A percentile compares a stretch with the other conserved stretches of the same genome.
Evolutionary conservation across 2,888 invertebrate genomes (phyloP).

Genomic region (Leucophenga maculata): DNA sequence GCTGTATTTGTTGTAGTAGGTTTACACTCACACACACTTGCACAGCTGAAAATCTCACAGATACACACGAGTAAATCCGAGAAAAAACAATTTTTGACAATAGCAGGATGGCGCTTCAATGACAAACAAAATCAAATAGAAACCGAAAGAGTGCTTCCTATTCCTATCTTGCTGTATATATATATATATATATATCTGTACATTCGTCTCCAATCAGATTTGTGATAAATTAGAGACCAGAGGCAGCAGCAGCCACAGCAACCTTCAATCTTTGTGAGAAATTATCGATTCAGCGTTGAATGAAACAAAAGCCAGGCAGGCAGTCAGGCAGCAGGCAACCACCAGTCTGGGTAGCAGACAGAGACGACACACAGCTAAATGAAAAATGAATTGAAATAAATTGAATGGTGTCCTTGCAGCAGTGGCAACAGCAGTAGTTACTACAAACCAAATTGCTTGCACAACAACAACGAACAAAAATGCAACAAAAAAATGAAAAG

Average conservation of each 20-base stretch:
- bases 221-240: conserved; percentile 4
- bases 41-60: no score
- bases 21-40: neutral
- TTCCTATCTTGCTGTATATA: no score
- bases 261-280: neutral
- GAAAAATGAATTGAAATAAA: neutral
- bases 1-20: conserved; percentile 9
- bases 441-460: no score
- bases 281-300: no score
- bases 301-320: no score
- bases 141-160: no score
- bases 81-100: neutral
- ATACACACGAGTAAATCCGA: no score
- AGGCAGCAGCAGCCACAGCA: neutral
- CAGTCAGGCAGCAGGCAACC: no score
- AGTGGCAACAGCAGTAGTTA: neutral
- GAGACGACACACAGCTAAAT: neutral
- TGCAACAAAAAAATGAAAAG: no score
- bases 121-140: neutral
- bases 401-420: conserved; percentile 10
- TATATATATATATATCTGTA: no score
- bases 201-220: no score
- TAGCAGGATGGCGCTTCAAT: neutral
- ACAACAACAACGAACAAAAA: no score
- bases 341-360: neutral